phyloP scores from a whole-genome alignment of 2,797 vertebrate species.

The Microhierax caerulescens region DNA sequence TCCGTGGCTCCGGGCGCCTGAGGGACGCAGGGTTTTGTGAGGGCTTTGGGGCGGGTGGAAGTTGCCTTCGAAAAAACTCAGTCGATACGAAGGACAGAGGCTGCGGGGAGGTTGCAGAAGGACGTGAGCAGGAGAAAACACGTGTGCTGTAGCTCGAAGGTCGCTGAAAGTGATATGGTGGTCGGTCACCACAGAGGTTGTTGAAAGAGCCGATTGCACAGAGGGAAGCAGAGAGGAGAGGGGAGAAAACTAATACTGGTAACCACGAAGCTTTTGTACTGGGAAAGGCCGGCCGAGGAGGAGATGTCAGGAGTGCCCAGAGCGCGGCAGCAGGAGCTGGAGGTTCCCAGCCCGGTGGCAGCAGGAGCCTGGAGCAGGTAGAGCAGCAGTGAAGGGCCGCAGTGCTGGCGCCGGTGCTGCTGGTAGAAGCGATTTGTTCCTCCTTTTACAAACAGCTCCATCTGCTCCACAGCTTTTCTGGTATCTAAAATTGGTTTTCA shows the following conservation, averaged over 20 bases:
- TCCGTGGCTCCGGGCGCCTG: neutral
- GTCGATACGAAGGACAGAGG: neutral
- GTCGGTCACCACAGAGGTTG: neutral
- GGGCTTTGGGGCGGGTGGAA: neutral
- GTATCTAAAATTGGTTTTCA: neutral
- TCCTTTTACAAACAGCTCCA: neutral
- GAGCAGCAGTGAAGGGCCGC: neutral
- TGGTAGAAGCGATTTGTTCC: rapidly evolving
- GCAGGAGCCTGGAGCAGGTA: neutral
- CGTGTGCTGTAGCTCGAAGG: neutral
- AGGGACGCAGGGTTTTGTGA: neutral
- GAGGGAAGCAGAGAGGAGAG: neutral
- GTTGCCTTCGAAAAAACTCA: neutral
- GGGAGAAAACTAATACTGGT: neutral
- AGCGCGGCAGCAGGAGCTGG: neutral
- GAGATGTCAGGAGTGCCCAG: neutral
- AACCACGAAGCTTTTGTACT: rapidly evolving
- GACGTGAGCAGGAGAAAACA: neutral
- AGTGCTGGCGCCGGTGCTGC: neutral
- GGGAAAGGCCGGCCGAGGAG: neutral
- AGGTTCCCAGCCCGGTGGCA: too few species aligned
- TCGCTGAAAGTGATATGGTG: neutral
- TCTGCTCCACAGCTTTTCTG: neutral
- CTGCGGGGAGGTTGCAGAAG: neutral
- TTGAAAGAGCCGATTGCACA: neutral